Evolutionary conservation across 1,140 invertebrate genomes (phyloP).

Genomic region (Archivesica marissinica): DNA sequence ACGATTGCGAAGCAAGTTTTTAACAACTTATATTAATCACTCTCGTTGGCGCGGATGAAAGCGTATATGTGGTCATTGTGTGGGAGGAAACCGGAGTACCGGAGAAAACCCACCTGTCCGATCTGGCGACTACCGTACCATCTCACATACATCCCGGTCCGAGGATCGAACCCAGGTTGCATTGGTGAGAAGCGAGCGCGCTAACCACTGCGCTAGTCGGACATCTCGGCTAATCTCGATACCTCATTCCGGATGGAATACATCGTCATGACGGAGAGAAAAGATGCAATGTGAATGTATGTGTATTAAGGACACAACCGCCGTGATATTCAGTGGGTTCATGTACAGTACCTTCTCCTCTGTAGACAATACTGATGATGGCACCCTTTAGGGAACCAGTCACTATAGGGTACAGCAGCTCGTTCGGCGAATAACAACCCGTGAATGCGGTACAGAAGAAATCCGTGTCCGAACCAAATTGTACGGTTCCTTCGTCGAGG

Average conservation of each 20-base stretch:
- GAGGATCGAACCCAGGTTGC: neutral
- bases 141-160: too few relatives aligned
- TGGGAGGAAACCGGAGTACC: too few relatives aligned
- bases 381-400: constrained; percentile 44
- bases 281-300: neutral
- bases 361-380: constrained; percentile 65
- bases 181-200: neutral
- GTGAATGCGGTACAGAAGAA: constrained; percentile 65
- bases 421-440: neutral
- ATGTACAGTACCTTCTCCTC: constrained; percentile 53
- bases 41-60: too few relatives aligned
- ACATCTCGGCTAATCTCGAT: neutral
- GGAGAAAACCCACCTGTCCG: too few relatives aligned
- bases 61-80: too few relatives aligned
- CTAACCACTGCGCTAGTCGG: too few relatives aligned
- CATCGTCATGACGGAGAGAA: neutral
- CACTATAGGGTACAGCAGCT: constrained; percentile 65
- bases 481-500: constrained; percentile 55
- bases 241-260: neutral
- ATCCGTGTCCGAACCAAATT: constrained; percentile 62
- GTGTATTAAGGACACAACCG: neutral
- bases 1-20: too few relatives aligned
- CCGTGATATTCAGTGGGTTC: neutral
- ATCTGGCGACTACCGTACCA: too few relatives aligned
- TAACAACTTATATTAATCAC: too few relatives aligned